These are phyloP conservation scores for Gallinago media DNA, from an alignment of 2,113 vertebrate genomes.

Conservation along the genomic window DNA sequence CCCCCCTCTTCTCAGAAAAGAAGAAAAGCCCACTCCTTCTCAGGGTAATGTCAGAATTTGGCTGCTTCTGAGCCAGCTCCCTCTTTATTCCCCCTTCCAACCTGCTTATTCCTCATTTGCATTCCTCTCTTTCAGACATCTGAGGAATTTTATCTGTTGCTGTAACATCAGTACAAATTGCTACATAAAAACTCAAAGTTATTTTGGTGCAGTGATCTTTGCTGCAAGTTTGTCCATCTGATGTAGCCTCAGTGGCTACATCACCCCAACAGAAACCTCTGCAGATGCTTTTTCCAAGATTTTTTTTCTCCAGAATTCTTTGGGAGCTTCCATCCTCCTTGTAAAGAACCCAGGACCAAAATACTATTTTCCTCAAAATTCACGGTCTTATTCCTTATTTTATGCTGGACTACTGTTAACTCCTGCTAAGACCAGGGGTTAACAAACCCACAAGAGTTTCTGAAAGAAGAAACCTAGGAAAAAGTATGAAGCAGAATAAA, in stretches of 20 bases:
- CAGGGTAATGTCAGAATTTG: background rate
- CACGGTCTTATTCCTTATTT: background rate
- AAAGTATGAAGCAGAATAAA: background rate
- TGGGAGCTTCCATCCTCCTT: background rate
- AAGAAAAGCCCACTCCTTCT: background rate
- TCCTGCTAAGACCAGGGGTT: background rate
- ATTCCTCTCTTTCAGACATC: background rate
- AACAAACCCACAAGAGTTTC: background rate
- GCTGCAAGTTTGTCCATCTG: background rate
- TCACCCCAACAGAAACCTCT: background rate
- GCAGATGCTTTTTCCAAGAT: background rate
- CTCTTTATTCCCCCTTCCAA: background rate
- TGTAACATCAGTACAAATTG: background rate
- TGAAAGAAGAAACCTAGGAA: background rate
- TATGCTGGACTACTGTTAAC: background rate
- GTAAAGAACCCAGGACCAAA: background rate
- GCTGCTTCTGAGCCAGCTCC: background rate
- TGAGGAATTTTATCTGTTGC: background rate
- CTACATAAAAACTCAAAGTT: background rate
- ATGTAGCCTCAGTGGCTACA: background rate
- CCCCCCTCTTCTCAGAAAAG: background rate
- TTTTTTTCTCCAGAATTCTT: background rate
- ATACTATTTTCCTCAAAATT: background rate
- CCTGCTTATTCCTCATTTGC: background rate
- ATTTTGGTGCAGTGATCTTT: background rate